Conservation (phyloP, 2,888 invertebrate genomes). For the Thecocarcelia acutangulata region DNA sequence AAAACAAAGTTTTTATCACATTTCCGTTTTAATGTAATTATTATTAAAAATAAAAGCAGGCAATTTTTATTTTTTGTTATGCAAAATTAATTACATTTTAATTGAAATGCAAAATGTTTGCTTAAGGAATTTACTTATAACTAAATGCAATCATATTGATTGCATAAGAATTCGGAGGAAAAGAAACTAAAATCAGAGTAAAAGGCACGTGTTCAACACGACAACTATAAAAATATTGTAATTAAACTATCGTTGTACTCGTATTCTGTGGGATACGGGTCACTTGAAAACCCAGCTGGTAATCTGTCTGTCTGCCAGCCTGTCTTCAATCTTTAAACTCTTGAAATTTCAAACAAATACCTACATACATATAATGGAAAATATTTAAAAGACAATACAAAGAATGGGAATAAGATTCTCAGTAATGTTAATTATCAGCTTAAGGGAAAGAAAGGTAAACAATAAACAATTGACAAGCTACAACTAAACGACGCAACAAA, state of each 20-base stretch:
- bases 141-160: not conserved
- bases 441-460: constrained; percentile 16
- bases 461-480: constrained; percentile 33
- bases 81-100: too few relatives aligned
- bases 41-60: too few relatives aligned
- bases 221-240: not conserved
- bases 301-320: too few relatives aligned
- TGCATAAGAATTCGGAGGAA: constrained; percentile 1
- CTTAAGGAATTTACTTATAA: too few relatives aligned
- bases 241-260: not conserved
- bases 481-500: constrained; percentile 29
- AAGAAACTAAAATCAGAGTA: constrained; percentile 13
- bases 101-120: too few relatives aligned
- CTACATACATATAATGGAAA: constrained; percentile 14
- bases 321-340: not conserved
- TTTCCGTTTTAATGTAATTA: too few relatives aligned
- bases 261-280: constrained; percentile 20
- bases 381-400: not conserved
- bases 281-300: constrained; percentile 38
- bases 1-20: too few relatives aligned
- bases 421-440: constrained; percentile 40
- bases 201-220: constrained; percentile 50
- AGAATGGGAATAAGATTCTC: constrained; percentile 30
- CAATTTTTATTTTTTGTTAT: too few relatives aligned
- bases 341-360: too few relatives aligned